phyloP scores from a whole-genome alignment of 1,140 invertebrate species.

The Zaprionus capensis region DNA sequence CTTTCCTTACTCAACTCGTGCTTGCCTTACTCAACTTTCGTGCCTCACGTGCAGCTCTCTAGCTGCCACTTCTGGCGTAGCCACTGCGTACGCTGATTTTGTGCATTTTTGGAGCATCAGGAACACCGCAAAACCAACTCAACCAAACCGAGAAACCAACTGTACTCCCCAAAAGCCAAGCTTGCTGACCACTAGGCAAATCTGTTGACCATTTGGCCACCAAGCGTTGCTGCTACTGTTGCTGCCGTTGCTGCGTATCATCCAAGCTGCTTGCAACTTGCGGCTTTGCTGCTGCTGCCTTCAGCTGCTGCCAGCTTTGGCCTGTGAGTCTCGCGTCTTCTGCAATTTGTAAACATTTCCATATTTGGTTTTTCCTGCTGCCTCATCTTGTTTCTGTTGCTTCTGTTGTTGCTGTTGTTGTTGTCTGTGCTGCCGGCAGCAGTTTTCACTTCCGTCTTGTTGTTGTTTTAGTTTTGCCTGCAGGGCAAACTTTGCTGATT shows the following conservation, averaged over 20 bases:
- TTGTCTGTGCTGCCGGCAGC: slow-evolving; percentile 32
- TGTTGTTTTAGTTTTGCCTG: slow-evolving; percentile 6
- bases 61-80: background rate
- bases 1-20: background rate
- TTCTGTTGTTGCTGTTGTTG: slow-evolving; percentile 6
- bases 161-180: slow-evolving; percentile 1
- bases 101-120: slow-evolving; percentile 72
- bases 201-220: slow-evolving; percentile 64
- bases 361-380: slow-evolving; percentile 71
- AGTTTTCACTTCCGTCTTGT: slow-evolving; percentile 45
- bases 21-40: background rate
- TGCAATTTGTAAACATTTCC: slow-evolving; percentile 83
- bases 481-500: slow-evolving; percentile 38
- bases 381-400: slow-evolving; percentile 5
- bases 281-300: background rate
- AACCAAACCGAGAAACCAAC: background rate
- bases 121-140: slow-evolving; percentile 8
- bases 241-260: slow-evolving; percentile 33
- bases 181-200: slow-evolving; percentile 59
- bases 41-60: slow-evolving; percentile 1
- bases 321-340: slow-evolving; percentile 51
- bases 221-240: slow-evolving; percentile 23
- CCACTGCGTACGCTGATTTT: slow-evolving; percentile 68
- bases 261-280: slow-evolving; percentile 12
- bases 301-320: background rate